A percentile compares a stretch with the other conserved stretches of the same genome.
Conservation (phyloP, 2,888 invertebrate species). For the Ormyrus pomaceus region DNA sequence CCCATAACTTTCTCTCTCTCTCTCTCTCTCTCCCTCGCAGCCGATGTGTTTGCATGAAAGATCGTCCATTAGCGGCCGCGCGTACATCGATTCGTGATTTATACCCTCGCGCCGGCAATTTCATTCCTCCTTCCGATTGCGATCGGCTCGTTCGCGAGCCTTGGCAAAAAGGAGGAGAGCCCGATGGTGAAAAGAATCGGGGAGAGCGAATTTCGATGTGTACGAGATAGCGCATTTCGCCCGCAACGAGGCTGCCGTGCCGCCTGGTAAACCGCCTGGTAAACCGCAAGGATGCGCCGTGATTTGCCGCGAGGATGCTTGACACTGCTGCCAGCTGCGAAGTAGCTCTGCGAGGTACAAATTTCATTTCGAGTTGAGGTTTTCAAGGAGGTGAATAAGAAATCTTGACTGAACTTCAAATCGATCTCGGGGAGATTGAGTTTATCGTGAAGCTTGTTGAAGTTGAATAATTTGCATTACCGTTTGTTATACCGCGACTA, state of each 20-base stretch:
- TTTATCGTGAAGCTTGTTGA: constrained; percentile 68
- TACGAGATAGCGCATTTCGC: too few species aligned
- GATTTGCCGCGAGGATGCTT: too few species aligned
- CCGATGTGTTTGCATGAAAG: constrained; percentile 23
- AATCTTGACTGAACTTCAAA: not conserved
- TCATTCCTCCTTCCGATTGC: constrained; percentile 23
- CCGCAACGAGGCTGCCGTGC: too few species aligned
- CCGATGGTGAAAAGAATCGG: too few species aligned
- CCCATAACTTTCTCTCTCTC: too few species aligned
- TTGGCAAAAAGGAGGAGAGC: not conserved
- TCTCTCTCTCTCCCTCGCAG: not conserved
- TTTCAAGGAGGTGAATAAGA: not conserved
- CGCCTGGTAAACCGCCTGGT: too few species aligned
- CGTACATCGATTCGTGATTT: constrained; percentile 44
- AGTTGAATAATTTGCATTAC: constrained; percentile 72
- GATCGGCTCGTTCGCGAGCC: constrained; percentile 1
- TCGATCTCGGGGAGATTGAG: constrained; percentile 32
- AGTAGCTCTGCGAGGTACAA: too few species aligned
- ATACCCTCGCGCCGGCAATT: constrained; percentile 25
- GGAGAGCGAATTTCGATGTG: not conserved
- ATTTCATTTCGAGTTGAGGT: too few species aligned
- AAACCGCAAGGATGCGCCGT: too few species aligned
- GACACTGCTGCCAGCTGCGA: too few species aligned
- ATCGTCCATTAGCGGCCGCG: constrained; percentile 33
- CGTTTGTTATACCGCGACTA: constrained; percentile 62